Evolutionary conservation across 2,113 vertebrate species (phyloP).

Genomic region (Pollimyrus isidori): DNA sequence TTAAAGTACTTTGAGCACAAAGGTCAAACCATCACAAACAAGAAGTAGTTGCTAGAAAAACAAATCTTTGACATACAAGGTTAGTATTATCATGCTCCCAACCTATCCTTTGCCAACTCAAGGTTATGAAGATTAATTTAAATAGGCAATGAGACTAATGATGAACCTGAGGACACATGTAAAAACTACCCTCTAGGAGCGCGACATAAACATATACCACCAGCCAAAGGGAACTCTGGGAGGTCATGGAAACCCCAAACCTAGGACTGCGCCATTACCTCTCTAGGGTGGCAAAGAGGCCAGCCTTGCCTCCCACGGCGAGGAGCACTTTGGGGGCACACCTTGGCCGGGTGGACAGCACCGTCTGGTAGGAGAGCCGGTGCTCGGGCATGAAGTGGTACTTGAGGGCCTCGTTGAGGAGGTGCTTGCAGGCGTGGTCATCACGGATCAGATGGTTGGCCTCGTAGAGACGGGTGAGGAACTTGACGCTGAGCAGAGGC

Average conservation of each 20-base stretch:
- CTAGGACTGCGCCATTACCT: constrained; percentile 60
- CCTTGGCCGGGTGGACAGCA: constrained; percentile 81
- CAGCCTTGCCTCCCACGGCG: constrained; percentile 92
- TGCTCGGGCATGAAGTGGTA: constrained; percentile 99
- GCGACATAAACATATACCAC: neutral
- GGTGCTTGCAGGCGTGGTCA: constrained; percentile 91
- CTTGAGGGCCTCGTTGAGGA: constrained; percentile 94
- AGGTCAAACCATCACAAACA: neutral
- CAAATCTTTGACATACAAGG: neutral
- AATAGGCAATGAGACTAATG: neutral
- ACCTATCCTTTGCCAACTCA: neutral
- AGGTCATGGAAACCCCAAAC: neutral
- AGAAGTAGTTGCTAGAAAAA: neutral
- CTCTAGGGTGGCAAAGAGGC: constrained; percentile 89
- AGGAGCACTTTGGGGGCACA: constrained; percentile 94
- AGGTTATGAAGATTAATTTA: neutral
- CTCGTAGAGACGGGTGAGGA: constrained; percentile 90
- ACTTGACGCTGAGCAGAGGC: constrained; percentile 92
- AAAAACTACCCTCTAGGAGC: neutral
- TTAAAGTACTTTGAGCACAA: neutral
- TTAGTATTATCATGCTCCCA: neutral
- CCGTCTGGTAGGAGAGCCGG: constrained; percentile 87
- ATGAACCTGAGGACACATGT: neutral
- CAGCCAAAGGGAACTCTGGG: neutral
- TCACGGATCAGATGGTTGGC: constrained; percentile 97